Evolutionary conservation across 2,113 vertebrate genomes (phyloP).

Genomic region (Micronisus gabar): DNA sequence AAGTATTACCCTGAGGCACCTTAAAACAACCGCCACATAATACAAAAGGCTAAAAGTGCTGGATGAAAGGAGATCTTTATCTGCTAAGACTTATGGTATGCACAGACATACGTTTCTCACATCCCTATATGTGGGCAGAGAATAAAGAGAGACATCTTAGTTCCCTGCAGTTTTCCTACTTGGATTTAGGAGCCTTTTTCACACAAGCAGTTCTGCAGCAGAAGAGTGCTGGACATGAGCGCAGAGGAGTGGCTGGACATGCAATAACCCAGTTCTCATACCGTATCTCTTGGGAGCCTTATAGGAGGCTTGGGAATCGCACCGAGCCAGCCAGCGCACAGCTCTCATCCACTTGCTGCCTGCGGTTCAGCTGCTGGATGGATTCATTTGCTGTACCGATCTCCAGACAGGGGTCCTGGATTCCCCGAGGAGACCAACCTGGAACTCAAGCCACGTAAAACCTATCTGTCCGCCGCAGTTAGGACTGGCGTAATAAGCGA

Average conservation of each 20-base stretch:
- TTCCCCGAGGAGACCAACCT: rapidly evolving
- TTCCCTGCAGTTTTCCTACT: not conserved
- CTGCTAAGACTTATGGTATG: not conserved
- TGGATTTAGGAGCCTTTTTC: not conserved
- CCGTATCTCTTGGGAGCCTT: not conserved
- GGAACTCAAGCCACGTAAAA: not conserved
- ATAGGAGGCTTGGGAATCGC: not conserved
- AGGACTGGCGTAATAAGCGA: rapidly evolving
- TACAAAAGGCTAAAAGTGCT: not conserved
- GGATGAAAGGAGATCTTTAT: not conserved
- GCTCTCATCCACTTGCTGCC: not conserved
- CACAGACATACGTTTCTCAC: rapidly evolving
- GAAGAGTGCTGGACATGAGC: no score
- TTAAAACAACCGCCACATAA: rapidly evolving
- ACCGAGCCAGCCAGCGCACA: not conserved
- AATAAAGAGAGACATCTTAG: not conserved
- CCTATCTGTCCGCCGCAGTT: not conserved
- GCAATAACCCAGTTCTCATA: rapidly evolving
- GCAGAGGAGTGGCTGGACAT: rapidly evolving
- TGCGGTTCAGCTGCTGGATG: not conserved
- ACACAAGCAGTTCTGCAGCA: no score
- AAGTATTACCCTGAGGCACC: not conserved
- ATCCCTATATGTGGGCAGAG: rapidly evolving
- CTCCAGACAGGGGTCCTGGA: not conserved
- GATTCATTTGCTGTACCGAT: not conserved